Evolutionary conservation across 2,113 vertebrate species (phyloP).

Genomic region (Egretta garzetta): DNA sequence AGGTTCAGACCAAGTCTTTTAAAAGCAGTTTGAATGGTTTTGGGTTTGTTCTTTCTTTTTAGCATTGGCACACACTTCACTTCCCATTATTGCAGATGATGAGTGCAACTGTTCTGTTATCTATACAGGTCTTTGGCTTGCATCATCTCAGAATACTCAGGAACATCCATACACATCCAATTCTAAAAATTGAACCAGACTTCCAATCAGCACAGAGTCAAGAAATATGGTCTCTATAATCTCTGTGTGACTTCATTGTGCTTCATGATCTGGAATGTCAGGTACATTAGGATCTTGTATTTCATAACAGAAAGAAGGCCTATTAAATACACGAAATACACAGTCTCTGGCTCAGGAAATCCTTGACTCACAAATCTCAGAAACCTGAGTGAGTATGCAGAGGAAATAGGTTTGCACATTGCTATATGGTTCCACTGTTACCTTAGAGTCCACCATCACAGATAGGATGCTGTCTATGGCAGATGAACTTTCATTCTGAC

Average conservation of each 20-base stretch:
- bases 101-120: neutral
- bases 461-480: neutral
- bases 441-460: neutral
- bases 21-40: neutral
- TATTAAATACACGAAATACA: neutral
- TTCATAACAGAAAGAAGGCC: neutral
- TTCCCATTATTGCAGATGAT: neutral
- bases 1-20: neutral
- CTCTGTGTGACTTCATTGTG: neutral
- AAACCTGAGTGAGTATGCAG: neutral
- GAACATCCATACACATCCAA: neutral
- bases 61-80: neutral
- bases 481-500: neutral
- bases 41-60: neutral
- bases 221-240: neutral
- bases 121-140: neutral
- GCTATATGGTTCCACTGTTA: neutral
- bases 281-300: neutral
- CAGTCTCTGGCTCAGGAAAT: neutral
- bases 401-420: neutral
- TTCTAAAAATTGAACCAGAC: neutral
- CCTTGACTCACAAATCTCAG: neutral
- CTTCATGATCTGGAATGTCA: neutral
- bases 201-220: neutral
- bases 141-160: neutral